Evolutionary conservation across 92 coral and sea anemone species (phyloP), one percentile per base, ranked within the genome.

Genomic region (Siderastrea radians): DNA sequence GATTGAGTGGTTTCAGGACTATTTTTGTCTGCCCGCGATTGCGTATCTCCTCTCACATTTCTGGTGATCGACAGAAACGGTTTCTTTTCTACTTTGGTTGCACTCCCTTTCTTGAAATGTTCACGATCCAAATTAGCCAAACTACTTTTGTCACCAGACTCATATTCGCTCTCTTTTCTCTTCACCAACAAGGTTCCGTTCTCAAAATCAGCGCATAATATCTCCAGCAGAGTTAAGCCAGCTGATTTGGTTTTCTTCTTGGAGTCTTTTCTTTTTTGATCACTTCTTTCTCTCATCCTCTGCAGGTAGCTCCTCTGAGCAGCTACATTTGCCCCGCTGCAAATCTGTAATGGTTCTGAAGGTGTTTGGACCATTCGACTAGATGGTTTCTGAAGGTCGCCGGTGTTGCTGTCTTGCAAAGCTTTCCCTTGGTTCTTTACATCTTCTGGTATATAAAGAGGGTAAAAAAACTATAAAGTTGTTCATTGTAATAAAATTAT

Each of bases 141-240:
- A 47, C 16, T 14, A 7, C 2, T n/a, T 49, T 52, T 3, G 62
- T 4, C 0, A n/a, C 74, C 63, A 6, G 81, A 19, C 11, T 45
- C 49, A 12, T 7, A 14, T 61, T 84, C 14, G 6, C 11, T 9
- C 87, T 1, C 61, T 17, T 45, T 53, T 52, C 47, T 60, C 50
- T 26, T 61, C 19, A 11, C 72, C 60, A 58, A 47, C 15, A 84
- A 3, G 4, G 67, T 46, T 3, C 87, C 87, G 7, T 74, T 63
- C 16, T 84, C 87, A 74, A 84, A 49, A 9, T 84, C 81, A 13
- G 52, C 72, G 73, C 87, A 73, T 49, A 84, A 50, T 61, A 84
- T 73, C 51, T 84, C 87, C 64, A 84, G 53, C 19, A 84, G 50
- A 47, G 80, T 84, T 51, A 74, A 65, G 43, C 54, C 60, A 3